Evolutionary conservation across 2,797 vertebrate genomes (phyloP).

Genomic region (Carapus acus): DNA sequence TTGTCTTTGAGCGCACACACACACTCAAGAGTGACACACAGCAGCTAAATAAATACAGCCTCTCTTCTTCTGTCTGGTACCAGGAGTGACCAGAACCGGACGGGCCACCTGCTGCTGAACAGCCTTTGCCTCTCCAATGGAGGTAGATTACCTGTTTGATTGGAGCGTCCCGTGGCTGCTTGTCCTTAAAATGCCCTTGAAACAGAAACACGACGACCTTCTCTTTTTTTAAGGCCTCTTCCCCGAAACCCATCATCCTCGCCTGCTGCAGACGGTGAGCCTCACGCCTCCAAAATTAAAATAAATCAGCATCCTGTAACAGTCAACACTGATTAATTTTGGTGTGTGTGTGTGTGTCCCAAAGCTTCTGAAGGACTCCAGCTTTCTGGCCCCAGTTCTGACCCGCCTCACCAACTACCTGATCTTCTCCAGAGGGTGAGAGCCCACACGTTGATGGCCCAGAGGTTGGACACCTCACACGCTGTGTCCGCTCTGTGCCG

Average conservation of each 20-base stretch:
- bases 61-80: too few relatives aligned
- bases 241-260: conserved; percentile 83
- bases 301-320: too few relatives aligned
- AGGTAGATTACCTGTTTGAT: conserved; percentile 68
- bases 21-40: not conserved
- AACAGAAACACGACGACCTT: not conserved
- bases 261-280: conserved; percentile 84
- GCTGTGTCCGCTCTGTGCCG: too few relatives aligned
- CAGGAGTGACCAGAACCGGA: conserved; percentile 86
- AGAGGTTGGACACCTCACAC: too few relatives aligned
- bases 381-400: conserved; percentile 77
- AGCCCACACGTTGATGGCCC: conserved; percentile 8
- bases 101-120: conserved; percentile 83
- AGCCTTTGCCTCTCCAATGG: conserved; percentile 95
- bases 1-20: not conserved
- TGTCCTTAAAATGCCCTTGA: too few relatives aligned
- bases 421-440: conserved; percentile 84
- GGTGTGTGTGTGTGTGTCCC: not conserved
- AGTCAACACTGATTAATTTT: too few relatives aligned
- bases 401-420: conserved; percentile 84
- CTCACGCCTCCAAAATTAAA: too few relatives aligned
- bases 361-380: conserved; percentile 88
- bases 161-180: too few relatives aligned
- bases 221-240: conserved; percentile 79
- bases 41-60: not conserved